Conservation (phyloP, 2,888 invertebrate genomes). For the Ligdia adustata region DNA sequence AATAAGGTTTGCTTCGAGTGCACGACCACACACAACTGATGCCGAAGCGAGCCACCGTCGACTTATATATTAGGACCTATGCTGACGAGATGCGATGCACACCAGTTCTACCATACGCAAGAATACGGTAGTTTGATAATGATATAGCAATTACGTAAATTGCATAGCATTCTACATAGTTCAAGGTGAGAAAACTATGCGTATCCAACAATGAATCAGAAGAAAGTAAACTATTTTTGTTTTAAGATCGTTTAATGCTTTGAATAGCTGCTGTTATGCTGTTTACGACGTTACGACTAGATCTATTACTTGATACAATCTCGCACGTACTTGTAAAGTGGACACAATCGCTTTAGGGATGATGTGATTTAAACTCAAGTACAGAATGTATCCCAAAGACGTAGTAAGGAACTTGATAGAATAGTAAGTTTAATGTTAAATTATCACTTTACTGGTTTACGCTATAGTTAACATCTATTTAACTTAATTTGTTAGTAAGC, state of each 20-base stretch:
- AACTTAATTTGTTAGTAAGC: too few species aligned
- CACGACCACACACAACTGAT: conserved; percentile 82
- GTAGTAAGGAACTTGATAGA: conserved; percentile 27
- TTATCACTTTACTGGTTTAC: neutral
- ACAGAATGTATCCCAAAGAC: conserved; percentile 39
- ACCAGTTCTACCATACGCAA: conserved; percentile 72
- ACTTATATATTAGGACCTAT: conserved; percentile 76
- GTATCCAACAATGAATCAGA: conserved; percentile 41
- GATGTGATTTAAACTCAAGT: conserved; percentile 44
- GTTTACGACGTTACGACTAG: neutral
- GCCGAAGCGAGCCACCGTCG: conserved; percentile 57
- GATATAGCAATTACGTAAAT: conserved; percentile 79
- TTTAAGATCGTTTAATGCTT: conserved; percentile 36
- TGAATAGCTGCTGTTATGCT: neutral
- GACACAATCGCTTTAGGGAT: conserved; percentile 15
- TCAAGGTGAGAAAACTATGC: conserved; percentile 71
- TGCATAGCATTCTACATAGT: conserved; percentile 61
- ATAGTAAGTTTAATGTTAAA: conserved; percentile 11
- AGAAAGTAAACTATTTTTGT: conserved; percentile 41
- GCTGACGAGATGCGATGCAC: conserved; percentile 71
- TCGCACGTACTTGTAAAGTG: neutral
- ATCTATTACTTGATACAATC: neutral
- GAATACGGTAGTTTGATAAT: conserved; percentile 81
- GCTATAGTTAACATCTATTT: too few species aligned
- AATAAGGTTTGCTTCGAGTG: conserved; percentile 77